These are phyloP conservation scores for Argyrosomus japonicus DNA, from an alignment of 2,113 vertebrate genomes.

Conservation along the genomic window DNA sequence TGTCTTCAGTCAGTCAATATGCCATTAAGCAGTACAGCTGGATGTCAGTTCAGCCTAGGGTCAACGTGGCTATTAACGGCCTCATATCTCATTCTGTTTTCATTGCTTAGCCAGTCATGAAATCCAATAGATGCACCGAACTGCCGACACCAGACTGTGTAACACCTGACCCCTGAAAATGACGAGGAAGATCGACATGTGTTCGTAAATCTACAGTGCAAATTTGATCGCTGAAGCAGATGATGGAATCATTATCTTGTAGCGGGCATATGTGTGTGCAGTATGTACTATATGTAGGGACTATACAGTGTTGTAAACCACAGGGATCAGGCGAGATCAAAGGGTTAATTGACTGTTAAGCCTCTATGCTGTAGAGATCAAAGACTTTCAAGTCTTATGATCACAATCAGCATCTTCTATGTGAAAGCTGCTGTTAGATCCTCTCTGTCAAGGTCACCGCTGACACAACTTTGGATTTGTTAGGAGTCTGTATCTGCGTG, in stretches of 20 bases:
- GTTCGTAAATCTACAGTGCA: slow-evolving; percentile 35
- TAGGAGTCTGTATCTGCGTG: background rate
- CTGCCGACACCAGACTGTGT: background rate
- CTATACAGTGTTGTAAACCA: background rate
- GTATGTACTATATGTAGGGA: background rate
- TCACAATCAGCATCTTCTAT: slow-evolving; percentile 59
- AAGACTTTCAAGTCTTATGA: slow-evolving; percentile 52
- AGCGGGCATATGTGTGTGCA: background rate
- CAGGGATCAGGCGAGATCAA: slow-evolving; percentile 50
- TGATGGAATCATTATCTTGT: slow-evolving; percentile 21
- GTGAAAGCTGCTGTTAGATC: slow-evolving; percentile 4
- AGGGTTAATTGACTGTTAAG: slow-evolving; percentile 74
- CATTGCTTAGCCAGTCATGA: slow-evolving; percentile 63
- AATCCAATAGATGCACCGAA: slow-evolving; percentile 41
- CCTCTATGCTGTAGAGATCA: slow-evolving; percentile 59
- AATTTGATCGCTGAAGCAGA: slow-evolving; percentile 26
- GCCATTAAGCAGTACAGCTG: slow-evolving; percentile 45
- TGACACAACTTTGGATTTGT: slow-evolving; percentile 38
- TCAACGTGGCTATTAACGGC: slow-evolving; percentile 60
- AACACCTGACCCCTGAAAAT: slow-evolving; percentile 52
- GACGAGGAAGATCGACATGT: slow-evolving; percentile 11
- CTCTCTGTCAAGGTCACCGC: slow-evolving; percentile 51
- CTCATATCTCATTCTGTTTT: slow-evolving; percentile 65
- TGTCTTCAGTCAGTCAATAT: slow-evolving; percentile 47
- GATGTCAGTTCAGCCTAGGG: slow-evolving; percentile 49